Evolutionary conservation across 2,113 vertebrate species (phyloP).

Genomic region (Chamaea fasciata): DNA sequence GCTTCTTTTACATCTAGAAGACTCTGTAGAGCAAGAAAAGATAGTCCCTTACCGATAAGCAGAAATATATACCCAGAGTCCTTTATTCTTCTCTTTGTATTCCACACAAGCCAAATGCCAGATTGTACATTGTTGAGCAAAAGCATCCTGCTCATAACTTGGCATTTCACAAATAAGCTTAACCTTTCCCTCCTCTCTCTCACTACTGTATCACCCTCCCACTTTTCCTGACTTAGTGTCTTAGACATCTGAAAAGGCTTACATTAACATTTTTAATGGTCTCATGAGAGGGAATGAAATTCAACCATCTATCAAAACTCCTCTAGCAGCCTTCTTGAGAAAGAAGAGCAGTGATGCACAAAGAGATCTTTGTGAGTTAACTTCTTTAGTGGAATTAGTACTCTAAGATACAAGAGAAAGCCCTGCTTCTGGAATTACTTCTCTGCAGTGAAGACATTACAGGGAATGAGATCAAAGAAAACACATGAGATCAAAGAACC

Average conservation of each 20-base stretch:
- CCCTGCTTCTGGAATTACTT: neutral
- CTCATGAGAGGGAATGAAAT: neutral
- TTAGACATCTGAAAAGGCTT: neutral
- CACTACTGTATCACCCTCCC: neutral
- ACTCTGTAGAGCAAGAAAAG: neutral
- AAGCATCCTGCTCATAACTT: neutral
- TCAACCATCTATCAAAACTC: neutral
- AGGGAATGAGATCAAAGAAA: neutral
- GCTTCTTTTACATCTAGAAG: neutral
- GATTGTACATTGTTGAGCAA: neutral
- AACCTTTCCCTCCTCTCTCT: neutral
- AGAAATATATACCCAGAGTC: neutral
- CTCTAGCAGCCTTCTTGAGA: neutral
- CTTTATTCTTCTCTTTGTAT: neutral
- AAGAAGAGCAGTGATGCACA: neutral
- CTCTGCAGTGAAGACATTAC: neutral
- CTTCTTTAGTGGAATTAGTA: neutral
- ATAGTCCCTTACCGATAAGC: neutral
- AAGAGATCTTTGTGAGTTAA: neutral
- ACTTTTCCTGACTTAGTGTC: neutral
- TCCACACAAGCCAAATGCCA: neutral
- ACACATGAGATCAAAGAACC: neutral
- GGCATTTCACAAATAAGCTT: conserved; percentile 19
- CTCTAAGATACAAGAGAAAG: neutral
- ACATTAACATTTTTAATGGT: conserved; percentile 1